A percentile compares a stretch with the other conserved stretches of the same genome.
phyloP scores from a whole-genome alignment of 2,888 invertebrate species.

The Polymixis flavicincta region DNA sequence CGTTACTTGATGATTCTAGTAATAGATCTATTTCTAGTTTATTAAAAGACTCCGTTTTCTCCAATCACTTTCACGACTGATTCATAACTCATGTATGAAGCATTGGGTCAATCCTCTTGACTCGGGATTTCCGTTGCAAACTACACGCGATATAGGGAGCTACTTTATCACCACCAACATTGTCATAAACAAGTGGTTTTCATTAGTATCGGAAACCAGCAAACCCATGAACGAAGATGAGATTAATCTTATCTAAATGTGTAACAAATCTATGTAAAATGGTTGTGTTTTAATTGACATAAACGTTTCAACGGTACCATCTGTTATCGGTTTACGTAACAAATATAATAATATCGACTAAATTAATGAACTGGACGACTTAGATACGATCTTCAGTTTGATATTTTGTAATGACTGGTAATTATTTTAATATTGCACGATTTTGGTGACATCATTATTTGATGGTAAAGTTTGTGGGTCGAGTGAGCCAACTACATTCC shows the following conservation, averaged over 20 bases:
- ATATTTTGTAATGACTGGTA: conserved; percentile 30
- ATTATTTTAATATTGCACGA: conserved; percentile 18
- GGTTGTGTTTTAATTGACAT: conserved; percentile 17
- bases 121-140: neutral
- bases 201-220: neutral
- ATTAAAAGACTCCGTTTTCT: neutral
- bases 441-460: neutral
- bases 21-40: too few relatives aligned
- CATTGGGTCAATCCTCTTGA: neutral
- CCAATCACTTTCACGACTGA: neutral
- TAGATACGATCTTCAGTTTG: conserved; percentile 9
- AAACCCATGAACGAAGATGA: neutral
- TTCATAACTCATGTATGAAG: neutral
- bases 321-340: conserved; percentile 34
- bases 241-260: conserved; percentile 2
- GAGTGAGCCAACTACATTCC: neutral
- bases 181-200: neutral
- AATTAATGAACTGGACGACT: conserved; percentile 25
- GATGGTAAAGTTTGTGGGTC: neutral
- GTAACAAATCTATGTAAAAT: conserved; percentile 24
- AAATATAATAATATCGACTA: conserved; percentile 27
- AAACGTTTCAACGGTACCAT: conserved; percentile 20
- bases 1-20: conserved; percentile 7
- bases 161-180: neutral
- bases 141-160: neutral